phyloP scores from a whole-genome alignment of 1,140 invertebrate species.

The Laodelphax striatellus region DNA sequence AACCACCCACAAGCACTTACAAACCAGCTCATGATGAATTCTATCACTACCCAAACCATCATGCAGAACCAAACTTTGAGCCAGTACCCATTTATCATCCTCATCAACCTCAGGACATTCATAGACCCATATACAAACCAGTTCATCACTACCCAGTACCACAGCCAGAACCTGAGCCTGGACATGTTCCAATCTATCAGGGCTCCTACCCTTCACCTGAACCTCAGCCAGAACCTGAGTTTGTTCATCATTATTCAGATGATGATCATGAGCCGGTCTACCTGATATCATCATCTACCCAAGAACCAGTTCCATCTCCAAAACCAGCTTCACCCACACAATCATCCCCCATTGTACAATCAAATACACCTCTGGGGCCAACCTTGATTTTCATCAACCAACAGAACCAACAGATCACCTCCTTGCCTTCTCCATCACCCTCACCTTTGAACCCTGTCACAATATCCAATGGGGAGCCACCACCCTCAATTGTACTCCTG shows the following conservation, averaged over 20 bases:
- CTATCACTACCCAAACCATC: no score
- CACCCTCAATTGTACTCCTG: slow-evolving; percentile 21
- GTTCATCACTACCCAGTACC: not conserved
- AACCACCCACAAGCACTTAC: no score
- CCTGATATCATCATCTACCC: not conserved
- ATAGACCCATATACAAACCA: not conserved
- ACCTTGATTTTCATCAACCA: slow-evolving; percentile 7
- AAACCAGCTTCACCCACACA: not conserved
- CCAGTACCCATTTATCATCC: not conserved
- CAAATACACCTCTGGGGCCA: slow-evolving; percentile 3
- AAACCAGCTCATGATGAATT: no score
- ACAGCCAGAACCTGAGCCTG: not conserved
- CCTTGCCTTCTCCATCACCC: not conserved
- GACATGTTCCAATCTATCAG: not conserved
- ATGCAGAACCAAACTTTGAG: no score
- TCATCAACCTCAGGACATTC: not conserved
- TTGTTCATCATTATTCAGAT: not conserved
- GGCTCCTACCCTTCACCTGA: not conserved
- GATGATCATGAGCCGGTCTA: not conserved
- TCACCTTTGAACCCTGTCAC: slow-evolving; percentile 12
- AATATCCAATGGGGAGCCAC: slow-evolving; percentile 14
- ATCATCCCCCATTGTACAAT: not conserved
- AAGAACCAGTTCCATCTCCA: not conserved
- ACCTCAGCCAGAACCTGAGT: not conserved
- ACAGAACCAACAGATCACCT: not conserved